These are phyloP conservation scores for Vesta saturnalis DNA, from an alignment of 2,888 invertebrate genomes.

Conservation along the genomic window DNA sequence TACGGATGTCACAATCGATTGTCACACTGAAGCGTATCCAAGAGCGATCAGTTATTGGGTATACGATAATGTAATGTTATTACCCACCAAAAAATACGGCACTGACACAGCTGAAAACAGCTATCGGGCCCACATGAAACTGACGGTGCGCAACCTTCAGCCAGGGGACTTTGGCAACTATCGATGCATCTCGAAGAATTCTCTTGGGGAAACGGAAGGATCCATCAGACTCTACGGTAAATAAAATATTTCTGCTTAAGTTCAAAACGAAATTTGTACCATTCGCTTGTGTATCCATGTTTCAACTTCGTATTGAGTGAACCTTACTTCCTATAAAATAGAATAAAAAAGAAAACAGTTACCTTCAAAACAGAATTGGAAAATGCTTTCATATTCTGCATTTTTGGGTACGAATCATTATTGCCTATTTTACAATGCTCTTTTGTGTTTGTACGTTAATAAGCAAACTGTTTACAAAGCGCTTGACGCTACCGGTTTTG, in stretches of 20 bases:
- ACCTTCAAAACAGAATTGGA: constrained; percentile 24
- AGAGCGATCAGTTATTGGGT: constrained; percentile 94
- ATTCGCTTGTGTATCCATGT: constrained; percentile 36
- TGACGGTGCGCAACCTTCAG: constrained; percentile 86
- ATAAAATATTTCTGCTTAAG: constrained; percentile 51
- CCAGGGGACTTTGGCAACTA: constrained; percentile 90
- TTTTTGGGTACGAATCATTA: too few species aligned
- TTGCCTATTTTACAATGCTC: too few species aligned
- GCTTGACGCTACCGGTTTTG: too few species aligned
- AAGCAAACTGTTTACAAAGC: too few species aligned
- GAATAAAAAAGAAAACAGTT: constrained; percentile 30
- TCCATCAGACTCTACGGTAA: constrained; percentile 91
- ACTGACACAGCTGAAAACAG: constrained; percentile 86
- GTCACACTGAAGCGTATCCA: constrained; percentile 92
- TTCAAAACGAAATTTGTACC: constrained; percentile 39
- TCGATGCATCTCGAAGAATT: constrained; percentile 93
- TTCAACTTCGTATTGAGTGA: constrained; percentile 36
- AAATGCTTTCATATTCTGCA: constrained; percentile 7
- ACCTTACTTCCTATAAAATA: constrained; percentile 36
- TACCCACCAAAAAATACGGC: constrained; percentile 88
- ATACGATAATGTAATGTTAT: constrained; percentile 88
- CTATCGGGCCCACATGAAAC: constrained; percentile 89
- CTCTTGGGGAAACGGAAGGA: constrained; percentile 92
- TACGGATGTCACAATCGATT: constrained; percentile 91
- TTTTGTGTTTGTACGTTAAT: too few species aligned